phyloP scores from a whole-genome alignment of 1,140 invertebrate species.

The Pantala flavescens region DNA sequence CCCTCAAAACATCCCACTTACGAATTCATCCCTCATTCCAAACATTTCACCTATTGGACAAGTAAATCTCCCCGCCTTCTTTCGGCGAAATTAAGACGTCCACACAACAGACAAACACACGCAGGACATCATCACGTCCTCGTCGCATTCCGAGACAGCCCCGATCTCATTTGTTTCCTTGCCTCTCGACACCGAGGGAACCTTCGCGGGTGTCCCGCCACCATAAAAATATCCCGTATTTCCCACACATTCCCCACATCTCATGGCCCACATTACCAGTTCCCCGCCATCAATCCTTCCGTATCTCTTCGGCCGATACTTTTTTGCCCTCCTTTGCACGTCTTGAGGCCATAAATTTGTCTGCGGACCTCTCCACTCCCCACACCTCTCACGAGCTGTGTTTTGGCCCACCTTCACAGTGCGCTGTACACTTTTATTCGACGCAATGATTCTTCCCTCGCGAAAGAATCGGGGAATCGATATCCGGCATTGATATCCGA shows the following conservation, averaged over 20 bases:
- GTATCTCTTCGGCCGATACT: neutral
- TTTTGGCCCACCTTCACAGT: neutral
- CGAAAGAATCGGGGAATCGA: neutral
- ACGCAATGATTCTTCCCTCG: slow-evolving; percentile 1
- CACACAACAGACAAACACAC: too few relatives aligned
- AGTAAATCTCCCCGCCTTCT: too few relatives aligned
- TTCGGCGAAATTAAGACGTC: too few relatives aligned
- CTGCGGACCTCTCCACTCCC: neutral
- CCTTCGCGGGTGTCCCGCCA: neutral
- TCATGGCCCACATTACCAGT: neutral
- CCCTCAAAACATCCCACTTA: too few relatives aligned
- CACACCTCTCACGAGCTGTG: neutral
- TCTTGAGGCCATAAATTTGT: neutral
- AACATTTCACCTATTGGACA: too few relatives aligned
- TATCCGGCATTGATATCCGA: slow-evolving; percentile 8
- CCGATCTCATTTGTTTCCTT: neutral
- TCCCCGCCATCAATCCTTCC: neutral
- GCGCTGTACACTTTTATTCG: neutral
- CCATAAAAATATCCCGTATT: neutral
- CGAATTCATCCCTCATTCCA: too few relatives aligned
- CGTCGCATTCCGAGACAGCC: neutral
- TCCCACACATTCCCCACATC: too few relatives aligned
- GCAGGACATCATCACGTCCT: neutral
- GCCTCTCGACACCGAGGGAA: neutral
- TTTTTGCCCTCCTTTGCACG: slow-evolving; percentile 7